Base-by-base conservation (phyloP, 2,888 invertebrate genomes). In the Hypomecis punctinalis region DNA sequence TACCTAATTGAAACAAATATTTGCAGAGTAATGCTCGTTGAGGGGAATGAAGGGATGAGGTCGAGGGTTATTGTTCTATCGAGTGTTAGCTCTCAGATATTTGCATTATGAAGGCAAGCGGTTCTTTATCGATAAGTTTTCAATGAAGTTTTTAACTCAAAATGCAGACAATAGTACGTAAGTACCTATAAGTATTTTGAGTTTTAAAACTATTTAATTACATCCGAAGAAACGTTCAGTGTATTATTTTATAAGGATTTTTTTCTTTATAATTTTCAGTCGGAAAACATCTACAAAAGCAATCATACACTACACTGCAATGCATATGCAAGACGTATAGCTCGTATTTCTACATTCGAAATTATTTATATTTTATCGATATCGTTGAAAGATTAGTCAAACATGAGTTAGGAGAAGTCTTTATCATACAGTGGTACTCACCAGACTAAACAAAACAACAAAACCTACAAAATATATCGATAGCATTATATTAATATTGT, bases 1-100 rank as follows among this genome's bases (percentile, higher is more conserved):
- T 75, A 80, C 77, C 87, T 91, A 90, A 91, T 91, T 91, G 91
- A 89, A 90, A 90, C 91, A 89, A 91, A 91, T 90, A 91, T 91
- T 90, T 89, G 86, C 78, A 67, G 76, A 82, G 82, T 79, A 86
- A 80, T 80, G 75, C 74, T 78, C 71, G 69, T 72, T 61, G 74
- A 75, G 75, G 75, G 75, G 69, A 67, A 67, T 66, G 61, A 59
- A 66, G 71, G 52, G 65, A 63, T 67, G 55, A 52, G 59, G 11
- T 43, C 11, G 9, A 11, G 39, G 60, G 46, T 35, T 46, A 57
- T 48, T 57, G 39, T 55, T 59, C 48, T 58, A 71, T 77, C 71
- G 73, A 76, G 63, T 51, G 54, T 63, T 45, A 61, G 40, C 42
- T 54, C 9, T 10, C 1, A 13, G 4, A 8, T 40, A 59, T 63